Evolutionary conservation across 30 jellyfish, hydroid and myxozoan species (phyloP).

Genomic region (Cassiopea andromeda): DNA sequence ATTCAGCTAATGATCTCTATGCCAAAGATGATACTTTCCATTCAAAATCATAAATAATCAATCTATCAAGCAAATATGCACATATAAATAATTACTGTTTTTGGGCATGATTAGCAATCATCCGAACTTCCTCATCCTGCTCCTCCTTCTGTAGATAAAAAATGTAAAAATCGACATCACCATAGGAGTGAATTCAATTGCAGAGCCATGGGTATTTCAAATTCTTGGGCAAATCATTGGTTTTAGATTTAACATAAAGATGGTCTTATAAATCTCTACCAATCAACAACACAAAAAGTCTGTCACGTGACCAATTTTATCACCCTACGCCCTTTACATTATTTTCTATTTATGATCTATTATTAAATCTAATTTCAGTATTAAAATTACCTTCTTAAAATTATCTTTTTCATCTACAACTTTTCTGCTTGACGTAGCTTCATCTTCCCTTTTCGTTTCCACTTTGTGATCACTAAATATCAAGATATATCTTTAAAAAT

Average conservation of each 20-base stretch:
- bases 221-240: too few relatives aligned
- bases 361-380: not conserved
- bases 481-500: not conserved
- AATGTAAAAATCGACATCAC: not conserved
- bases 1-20: too few relatives aligned
- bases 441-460: not conserved
- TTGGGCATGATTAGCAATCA: not conserved
- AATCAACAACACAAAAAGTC: too few relatives aligned
- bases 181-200: not conserved
- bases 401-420: not conserved
- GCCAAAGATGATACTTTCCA: not conserved
- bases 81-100: not conserved
- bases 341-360: too few relatives aligned
- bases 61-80: not conserved
- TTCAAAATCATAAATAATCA: not conserved
- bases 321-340: too few relatives aligned
- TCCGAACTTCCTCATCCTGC: not conserved
- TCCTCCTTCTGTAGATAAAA: not conserved
- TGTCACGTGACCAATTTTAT: too few relatives aligned
- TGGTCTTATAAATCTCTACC: too few relatives aligned
- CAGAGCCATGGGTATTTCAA: not conserved
- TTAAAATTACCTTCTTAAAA: not conserved
- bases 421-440: not conserved
- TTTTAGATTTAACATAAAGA: too few relatives aligned
- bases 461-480: not conserved